phyloP scores from a whole-genome alignment of 2,888 invertebrate genomes.

The Coelinius sp. region DNA sequence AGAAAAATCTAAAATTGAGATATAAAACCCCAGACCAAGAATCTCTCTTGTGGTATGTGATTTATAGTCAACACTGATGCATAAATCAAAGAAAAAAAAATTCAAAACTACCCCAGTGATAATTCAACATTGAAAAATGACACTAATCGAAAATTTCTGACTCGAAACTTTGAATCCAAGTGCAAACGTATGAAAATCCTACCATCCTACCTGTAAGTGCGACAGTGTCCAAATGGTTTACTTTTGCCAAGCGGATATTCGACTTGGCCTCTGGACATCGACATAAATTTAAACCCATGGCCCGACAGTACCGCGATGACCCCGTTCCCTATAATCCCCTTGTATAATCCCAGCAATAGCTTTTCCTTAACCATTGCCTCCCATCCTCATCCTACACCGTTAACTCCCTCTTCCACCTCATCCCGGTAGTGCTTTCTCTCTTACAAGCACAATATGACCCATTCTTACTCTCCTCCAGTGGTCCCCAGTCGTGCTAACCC shows the following conservation, averaged over 20 bases:
- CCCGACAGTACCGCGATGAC: constrained; percentile 49
- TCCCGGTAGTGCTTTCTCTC: constrained; percentile 7
- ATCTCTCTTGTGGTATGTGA: too few species aligned
- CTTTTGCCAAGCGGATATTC: constrained; percentile 32
- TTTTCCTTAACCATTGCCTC: constrained; percentile 56
- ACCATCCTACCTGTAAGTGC: neutral
- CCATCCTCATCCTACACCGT: too few species aligned
- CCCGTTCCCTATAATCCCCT: constrained; percentile 60
- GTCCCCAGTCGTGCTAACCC: neutral
- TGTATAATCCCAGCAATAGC: constrained; percentile 62
- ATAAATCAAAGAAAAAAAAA: too few species aligned
- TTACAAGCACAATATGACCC: constrained; percentile 29
- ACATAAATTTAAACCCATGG: constrained; percentile 57
- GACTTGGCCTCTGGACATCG: constrained; percentile 42
- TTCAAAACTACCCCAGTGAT: neutral
- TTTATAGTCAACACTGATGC: too few species aligned
- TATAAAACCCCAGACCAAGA: too few species aligned
- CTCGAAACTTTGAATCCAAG: neutral
- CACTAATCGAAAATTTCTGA: neutral
- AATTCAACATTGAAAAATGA: neutral
- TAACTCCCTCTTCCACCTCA: neutral
- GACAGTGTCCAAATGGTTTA: neutral
- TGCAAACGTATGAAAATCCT: constrained; percentile 24
- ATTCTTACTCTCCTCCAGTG: neutral
- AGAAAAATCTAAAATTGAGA: too few species aligned